Percentiles rank a stretch among this genome's conserved stretches.
Evolutionary conservation across 2,888 invertebrate genomes (phyloP).

Genomic region (Zeuzera pyrina): DNA sequence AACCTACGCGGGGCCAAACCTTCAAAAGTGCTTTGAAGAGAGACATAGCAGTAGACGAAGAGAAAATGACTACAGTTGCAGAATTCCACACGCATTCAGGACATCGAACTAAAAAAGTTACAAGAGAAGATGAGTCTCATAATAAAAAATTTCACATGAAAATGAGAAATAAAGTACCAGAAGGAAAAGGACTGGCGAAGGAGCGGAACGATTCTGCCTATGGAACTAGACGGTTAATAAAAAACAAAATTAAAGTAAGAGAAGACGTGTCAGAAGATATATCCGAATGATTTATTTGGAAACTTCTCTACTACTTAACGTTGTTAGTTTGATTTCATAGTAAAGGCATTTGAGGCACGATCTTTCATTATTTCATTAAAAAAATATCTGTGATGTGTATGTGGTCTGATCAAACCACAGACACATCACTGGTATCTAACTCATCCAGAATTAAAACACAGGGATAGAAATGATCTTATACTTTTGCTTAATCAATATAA

Average conservation of each 20-base stretch:
- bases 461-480: too few relatives aligned
- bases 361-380: too few relatives aligned
- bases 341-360: too few relatives aligned
- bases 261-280: constrained; percentile 56
- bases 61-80: constrained; percentile 20
- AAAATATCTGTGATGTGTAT: too few relatives aligned
- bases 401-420: too few relatives aligned
- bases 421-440: too few relatives aligned
- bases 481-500: too few relatives aligned
- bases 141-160: constrained; percentile 34
- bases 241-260: constrained; percentile 49
- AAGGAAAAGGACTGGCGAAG: constrained; percentile 46
- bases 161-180: constrained; percentile 28
- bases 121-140: constrained; percentile 22
- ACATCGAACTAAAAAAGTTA: constrained; percentile 29
- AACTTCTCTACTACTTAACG: too few relatives aligned
- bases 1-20: constrained; percentile 57
- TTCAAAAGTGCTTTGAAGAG: constrained; percentile 59
- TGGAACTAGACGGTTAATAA: constrained; percentile 25
- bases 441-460: too few relatives aligned
- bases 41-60: constrained; percentile 31
- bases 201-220: constrained; percentile 47
- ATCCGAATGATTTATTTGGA: constrained; percentile 42
- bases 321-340: too few relatives aligned
- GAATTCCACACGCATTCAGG: constrained; percentile 19